phyloP scores from a whole-genome alignment of 2,113 vertebrate genomes.

The Boleophthalmus pectinirostris region DNA sequence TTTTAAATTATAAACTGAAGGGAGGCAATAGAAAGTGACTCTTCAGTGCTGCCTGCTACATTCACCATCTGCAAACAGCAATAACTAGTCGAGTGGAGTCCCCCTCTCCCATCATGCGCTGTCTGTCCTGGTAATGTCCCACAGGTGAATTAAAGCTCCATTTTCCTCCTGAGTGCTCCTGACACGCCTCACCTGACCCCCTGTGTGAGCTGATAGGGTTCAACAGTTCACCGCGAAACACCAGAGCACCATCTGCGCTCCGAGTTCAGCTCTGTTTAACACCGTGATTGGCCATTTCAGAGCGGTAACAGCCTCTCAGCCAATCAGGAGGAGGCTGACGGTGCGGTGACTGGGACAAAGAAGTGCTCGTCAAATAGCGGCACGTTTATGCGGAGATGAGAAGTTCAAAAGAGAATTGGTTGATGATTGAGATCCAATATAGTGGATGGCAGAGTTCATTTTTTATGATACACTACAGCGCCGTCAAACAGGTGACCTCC shows the following conservation, averaged over 20 bases:
- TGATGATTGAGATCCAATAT: constrained; percentile 27
- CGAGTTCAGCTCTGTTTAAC: constrained; percentile 64
- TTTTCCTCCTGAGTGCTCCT: constrained; percentile 42
- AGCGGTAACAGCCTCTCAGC: constrained; percentile 18
- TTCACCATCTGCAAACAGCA: background rate
- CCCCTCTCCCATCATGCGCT: constrained; percentile 2
- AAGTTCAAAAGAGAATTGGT: constrained; percentile 35
- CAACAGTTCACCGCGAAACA: constrained; percentile 68
- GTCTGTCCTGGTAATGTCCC: constrained; percentile 37
- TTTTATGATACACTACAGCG: background rate
- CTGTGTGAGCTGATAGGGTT: constrained; percentile 65
- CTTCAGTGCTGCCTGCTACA: background rate
- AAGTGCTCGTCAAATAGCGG: constrained; percentile 14
- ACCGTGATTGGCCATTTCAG: constrained; percentile 35
- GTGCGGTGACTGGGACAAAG: constrained; percentile 27
- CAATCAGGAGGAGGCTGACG: constrained; percentile 44
- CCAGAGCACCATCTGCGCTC: constrained; percentile 53
- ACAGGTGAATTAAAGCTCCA: constrained; percentile 58
- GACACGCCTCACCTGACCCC: constrained; percentile 50
- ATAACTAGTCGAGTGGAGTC: background rate
- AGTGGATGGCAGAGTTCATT: constrained; percentile 16
- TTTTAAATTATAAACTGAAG: background rate
- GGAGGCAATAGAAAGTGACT: background rate
- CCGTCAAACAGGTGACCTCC: constrained; percentile 36
- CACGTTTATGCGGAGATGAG: constrained; percentile 16